Base-by-base conservation (phyloP, 1,140 invertebrate genomes). In the Nylanderia fulva region DNA sequence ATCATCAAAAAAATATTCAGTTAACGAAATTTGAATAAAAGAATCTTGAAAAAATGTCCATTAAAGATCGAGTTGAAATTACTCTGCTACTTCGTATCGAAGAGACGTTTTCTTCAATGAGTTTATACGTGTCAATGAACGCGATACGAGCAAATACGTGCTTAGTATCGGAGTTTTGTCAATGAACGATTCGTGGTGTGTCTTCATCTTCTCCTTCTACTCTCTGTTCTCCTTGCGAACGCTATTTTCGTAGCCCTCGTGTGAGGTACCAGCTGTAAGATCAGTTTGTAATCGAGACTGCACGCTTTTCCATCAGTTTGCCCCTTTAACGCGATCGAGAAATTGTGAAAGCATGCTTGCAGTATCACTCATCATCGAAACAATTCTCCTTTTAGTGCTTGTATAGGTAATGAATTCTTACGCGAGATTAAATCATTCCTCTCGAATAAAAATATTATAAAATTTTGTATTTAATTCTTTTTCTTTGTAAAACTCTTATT, bases 181-280 rank as follows among this genome's bases (percentile, higher is more conserved):
- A 71, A 71, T 71, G 68, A 71, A 33, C 36, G 27, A 29, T 39
- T 66, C 63, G 45, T 18, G 24, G 39, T 71, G 7, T 71, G 7
- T n/a, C 60, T 42, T 39, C 54, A 39, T 33, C 36, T 48, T 24
- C 24, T 27, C 45, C 68, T 9, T 29, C 27, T 18, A 4, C 15
- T 48, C 45, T 13, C 45, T 48, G n/a, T n/a, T 39, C 27, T 33
- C 18, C 45, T 60, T 13, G 52, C 33, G 15, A 1, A 64, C 18
- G 27, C 27, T 80, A 63, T 80, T 39, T 68, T 66, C 42, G 69
- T 75, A 60, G 36, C 69, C 48, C 68, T 66, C 24, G 42, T 71
- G 68, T 42, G 64, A 66, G 64, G 64, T 66, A 36, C 68, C 45
- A 69, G 66, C 27, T 15, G 27, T 27, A 52, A 52, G 27, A 33